These are phyloP conservation scores for Gryllus longicercus DNA, from an alignment of 2,888 invertebrate genomes.

Conservation along the genomic window DNA sequence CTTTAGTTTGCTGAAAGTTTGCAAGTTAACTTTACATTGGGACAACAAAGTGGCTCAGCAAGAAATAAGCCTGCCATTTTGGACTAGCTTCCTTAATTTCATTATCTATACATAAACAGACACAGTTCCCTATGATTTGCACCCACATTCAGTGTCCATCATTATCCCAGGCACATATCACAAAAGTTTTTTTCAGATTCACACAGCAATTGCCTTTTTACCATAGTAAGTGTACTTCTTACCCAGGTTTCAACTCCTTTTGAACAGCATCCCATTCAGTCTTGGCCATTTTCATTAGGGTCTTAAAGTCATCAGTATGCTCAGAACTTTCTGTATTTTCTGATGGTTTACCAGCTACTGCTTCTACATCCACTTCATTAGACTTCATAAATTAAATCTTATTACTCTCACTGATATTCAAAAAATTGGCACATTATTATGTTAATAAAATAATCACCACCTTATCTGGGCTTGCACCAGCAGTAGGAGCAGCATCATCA, in stretches of 20 bases:
- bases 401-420: no score
- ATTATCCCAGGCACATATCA: no score
- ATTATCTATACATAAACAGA: no score
- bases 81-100: not conserved
- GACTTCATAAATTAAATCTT: not conserved
- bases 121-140: no score
- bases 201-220: not conserved
- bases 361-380: not conserved
- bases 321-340: not conserved
- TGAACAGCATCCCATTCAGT: not conserved
- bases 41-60: not conserved
- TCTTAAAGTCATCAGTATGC: not conserved
- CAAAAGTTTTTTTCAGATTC: no score
- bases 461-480: no score
- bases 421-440: no score
- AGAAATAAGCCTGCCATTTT: not conserved
- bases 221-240: not conserved
- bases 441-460: no score
- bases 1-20: no score
- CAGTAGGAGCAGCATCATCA: not conserved
- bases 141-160: no score
- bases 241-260: slow-evolving; percentile 8
- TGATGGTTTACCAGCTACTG: not conserved
- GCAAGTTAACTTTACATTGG: no score
- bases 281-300: not conserved